A percentile compares a stretch with the other conserved stretches of the same genome.
Conservation (phyloP, 1,140 invertebrate species). For the Oncopeltus fasciatus region DNA sequence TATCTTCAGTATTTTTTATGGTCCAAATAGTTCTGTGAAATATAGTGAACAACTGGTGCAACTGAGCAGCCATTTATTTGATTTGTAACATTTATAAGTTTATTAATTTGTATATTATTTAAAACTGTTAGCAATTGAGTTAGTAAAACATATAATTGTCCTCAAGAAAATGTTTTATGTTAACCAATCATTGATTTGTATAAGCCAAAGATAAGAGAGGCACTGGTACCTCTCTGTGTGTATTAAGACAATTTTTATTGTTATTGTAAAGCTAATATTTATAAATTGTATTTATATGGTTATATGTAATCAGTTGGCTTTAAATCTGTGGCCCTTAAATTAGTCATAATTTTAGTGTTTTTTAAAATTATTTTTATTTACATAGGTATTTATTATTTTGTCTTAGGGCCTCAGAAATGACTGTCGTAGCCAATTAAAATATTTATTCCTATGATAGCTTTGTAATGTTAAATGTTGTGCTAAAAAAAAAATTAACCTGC, state of each 20-base stretch:
- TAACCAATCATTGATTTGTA: neutral
- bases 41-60: too few species aligned
- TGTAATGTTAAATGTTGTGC: too few species aligned
- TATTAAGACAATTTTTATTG: neutral
- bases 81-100: too few species aligned
- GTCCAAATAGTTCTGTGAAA: too few species aligned
- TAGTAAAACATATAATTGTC: too few species aligned
- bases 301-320: neutral
- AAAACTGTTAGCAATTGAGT: too few species aligned
- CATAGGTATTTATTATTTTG: neutral
- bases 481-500: too few species aligned
- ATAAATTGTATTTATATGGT: neutral
- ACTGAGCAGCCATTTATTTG: too few species aligned
- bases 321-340: conserved; percentile 1
- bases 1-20: too few species aligned
- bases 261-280: neutral
- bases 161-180: neutral
- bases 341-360: neutral
- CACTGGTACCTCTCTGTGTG: neutral
- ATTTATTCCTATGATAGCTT: neutral
- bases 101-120: too few species aligned
- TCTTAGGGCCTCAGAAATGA: neutral
- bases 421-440: neutral
- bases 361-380: neutral
- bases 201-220: conserved; percentile 2